Conservation (phyloP, 2,888 invertebrate species). For the Cerastis rubricosa region DNA sequence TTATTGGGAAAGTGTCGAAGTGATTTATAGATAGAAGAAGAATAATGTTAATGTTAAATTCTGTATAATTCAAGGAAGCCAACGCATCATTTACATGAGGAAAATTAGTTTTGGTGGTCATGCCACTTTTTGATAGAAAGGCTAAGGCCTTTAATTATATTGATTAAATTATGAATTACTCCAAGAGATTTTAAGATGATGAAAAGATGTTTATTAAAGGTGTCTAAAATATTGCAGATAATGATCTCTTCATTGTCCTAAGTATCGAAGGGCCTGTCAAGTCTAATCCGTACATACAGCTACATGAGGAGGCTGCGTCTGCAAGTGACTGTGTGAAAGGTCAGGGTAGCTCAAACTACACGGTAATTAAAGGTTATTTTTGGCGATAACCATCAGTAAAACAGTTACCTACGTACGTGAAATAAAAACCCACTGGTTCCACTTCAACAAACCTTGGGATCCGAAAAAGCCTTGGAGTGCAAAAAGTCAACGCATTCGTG, state of each 20-base stretch:
- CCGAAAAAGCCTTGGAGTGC: slow-evolving; percentile 78
- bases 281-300: slow-evolving; percentile 78
- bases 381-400: slow-evolving; percentile 90
- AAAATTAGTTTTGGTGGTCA: neutral
- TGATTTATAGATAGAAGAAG: neutral
- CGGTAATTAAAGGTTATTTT: slow-evolving; percentile 91
- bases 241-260: slow-evolving; percentile 24
- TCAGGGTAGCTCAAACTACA: slow-evolving; percentile 89
- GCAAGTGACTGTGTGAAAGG: slow-evolving; percentile 86
- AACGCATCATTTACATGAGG: neutral
- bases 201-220: neutral
- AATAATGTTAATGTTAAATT: too few species aligned
- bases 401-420: slow-evolving; percentile 87
- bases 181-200: too few species aligned
- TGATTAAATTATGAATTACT: neutral
- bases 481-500: slow-evolving; percentile 83
- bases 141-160: too few species aligned
- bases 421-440: slow-evolving; percentile 86
- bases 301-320: slow-evolving; percentile 75
- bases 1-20: slow-evolving; percentile 14
- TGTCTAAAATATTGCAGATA: neutral
- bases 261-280: slow-evolving; percentile 61
- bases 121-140: neutral
- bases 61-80: too few species aligned
- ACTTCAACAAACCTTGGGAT: slow-evolving; percentile 81